Evolutionary conservation across 2,113 vertebrate species (phyloP).

Genomic region (Bucco capensis): DNA sequence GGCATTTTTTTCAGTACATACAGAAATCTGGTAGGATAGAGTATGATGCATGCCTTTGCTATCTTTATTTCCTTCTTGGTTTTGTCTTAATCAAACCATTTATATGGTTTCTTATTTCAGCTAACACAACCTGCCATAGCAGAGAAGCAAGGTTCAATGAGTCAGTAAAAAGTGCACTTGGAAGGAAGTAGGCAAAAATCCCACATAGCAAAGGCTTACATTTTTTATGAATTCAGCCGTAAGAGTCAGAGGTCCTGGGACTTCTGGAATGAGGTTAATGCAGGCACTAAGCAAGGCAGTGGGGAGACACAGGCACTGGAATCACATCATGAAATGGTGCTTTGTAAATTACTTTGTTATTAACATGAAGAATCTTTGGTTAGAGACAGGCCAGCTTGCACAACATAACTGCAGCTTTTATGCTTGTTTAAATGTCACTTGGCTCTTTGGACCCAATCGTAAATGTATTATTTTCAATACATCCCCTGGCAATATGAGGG

Average conservation of each 20-base stretch:
- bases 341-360: conserved; percentile 7
- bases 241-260: conserved; percentile 42
- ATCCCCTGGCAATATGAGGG: background rate
- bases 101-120: background rate
- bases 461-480: background rate
- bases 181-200: background rate
- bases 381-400: background rate
- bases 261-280: conserved; percentile 58
- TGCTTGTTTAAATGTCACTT: background rate
- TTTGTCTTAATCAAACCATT: background rate
- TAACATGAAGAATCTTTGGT: background rate
- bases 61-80: background rate
- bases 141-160: background rate
- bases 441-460: background rate
- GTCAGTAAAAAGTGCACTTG: background rate
- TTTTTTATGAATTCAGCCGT: conserved; percentile 44
- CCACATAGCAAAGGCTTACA: background rate
- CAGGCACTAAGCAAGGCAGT: background rate
- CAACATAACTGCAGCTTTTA: background rate
- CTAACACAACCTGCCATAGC: background rate
- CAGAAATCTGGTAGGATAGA: background rate
- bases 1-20: background rate
- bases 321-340: background rate
- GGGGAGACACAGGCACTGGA: background rate
- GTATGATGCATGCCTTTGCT: background rate